These are phyloP conservation scores for Rhingia rostrata DNA, from an alignment of 2,888 invertebrate genomes.

Conservation along the genomic window DNA sequence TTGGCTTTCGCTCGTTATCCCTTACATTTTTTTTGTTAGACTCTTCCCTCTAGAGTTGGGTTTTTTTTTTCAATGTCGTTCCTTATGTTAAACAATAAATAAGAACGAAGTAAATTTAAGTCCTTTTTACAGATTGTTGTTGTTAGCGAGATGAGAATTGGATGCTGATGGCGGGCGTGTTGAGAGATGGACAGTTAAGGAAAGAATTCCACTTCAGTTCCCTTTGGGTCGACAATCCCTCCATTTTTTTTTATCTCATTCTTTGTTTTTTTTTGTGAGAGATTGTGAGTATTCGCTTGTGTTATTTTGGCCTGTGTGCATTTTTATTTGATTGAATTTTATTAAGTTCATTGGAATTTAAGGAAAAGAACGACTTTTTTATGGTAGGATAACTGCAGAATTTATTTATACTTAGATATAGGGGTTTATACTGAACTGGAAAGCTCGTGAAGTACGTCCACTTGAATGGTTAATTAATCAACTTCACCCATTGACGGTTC, in stretches of 20 bases:
- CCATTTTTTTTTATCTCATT: no score
- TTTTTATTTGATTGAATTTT: conserved; percentile 51
- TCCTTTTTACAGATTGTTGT: conserved; percentile 47
- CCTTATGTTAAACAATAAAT: conserved; percentile 57
- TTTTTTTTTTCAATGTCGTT: conserved; percentile 7
- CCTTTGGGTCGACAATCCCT: conserved; percentile 57
- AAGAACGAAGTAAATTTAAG: conserved; percentile 48
- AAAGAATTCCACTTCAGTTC: conserved; percentile 61
- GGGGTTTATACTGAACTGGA: no score
- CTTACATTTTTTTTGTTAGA: conserved; percentile 22
- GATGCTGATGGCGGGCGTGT: conserved; percentile 4
- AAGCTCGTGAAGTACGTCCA: no score
- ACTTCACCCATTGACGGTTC: no score
- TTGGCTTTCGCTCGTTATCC: conserved; percentile 70
- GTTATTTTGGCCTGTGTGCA: conserved; percentile 26
- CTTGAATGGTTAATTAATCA: no score
- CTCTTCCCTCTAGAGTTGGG: not conserved
- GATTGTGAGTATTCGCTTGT: conserved; percentile 35
- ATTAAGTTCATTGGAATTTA: conserved; percentile 25
- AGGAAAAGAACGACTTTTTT: not conserved
- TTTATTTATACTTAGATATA: no score
- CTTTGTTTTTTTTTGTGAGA: no score
- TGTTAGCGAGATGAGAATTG: conserved; percentile 36
- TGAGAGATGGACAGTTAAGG: conserved; percentile 25
- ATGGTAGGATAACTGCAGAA: no score